Conservation (phyloP, 2,888 invertebrate genomes). For the Nomada goodeniana region DNA sequence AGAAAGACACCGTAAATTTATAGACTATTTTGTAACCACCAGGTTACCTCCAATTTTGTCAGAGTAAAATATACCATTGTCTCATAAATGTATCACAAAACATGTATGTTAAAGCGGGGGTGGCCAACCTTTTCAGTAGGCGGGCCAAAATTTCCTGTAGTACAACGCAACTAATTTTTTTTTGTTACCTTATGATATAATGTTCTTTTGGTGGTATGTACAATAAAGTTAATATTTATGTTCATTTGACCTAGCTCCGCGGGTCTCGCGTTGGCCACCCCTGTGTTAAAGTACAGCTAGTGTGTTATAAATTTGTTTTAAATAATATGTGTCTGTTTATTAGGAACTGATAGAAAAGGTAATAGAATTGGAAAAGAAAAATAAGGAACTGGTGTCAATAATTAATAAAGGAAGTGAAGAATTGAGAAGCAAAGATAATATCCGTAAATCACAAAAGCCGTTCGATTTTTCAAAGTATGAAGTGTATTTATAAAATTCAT, state of each 20-base stretch:
- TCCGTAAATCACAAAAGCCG: slow-evolving; percentile 79
- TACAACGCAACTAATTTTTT: too few species aligned
- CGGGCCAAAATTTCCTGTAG: too few species aligned
- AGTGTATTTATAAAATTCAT: not conserved
- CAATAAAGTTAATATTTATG: too few species aligned
- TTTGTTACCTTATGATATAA: too few species aligned
- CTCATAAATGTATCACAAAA: not conserved
- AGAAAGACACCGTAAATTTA: too few species aligned
- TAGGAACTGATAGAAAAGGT: slow-evolving; percentile 91
- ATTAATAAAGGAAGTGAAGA: slow-evolving; percentile 82
- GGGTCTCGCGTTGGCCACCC: too few species aligned
- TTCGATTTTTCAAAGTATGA: slow-evolving; percentile 88
- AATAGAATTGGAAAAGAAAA: slow-evolving; percentile 91
- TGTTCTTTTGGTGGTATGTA: too few species aligned
- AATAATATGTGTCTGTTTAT: slow-evolving; percentile 62
- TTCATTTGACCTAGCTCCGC: too few species aligned
- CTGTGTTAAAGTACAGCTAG: not conserved
- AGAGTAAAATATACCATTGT: too few species aligned
- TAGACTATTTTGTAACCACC: too few species aligned
- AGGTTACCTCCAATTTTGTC: too few species aligned
- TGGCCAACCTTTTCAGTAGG: too few species aligned
- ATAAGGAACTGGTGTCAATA: slow-evolving; percentile 90
- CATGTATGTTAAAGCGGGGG: not conserved
- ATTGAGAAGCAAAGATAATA: slow-evolving; percentile 16
- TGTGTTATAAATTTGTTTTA: not conserved